Conservation (phyloP, 2,797 vertebrate genomes). For the Bryconaethiops microstoma region DNA sequence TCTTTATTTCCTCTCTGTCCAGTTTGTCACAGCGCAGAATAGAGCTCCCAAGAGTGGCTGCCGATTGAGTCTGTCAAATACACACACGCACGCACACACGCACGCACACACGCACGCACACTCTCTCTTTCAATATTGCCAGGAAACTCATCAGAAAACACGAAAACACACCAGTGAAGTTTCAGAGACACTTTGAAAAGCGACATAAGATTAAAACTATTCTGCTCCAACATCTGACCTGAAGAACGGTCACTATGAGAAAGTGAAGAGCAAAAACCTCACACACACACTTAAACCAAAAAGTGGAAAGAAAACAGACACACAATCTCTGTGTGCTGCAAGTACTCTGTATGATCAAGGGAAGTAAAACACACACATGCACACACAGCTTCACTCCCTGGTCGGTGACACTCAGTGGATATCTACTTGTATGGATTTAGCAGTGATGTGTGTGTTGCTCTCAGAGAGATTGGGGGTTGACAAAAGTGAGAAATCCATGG, state of each 20-base stretch:
- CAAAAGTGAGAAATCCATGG: conserved; percentile 93
- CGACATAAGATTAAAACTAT: neutral
- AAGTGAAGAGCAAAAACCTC: neutral
- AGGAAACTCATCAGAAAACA: neutral
- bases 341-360: neutral
- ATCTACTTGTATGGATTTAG: conserved; percentile 49
- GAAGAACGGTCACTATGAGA: neutral
- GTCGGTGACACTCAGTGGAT: conserved; percentile 62
- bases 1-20: conserved; percentile 94
- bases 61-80: conserved; percentile 81
- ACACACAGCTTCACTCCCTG: conserved; percentile 58
- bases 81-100: conserved; percentile 39
- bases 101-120: conserved; percentile 28
- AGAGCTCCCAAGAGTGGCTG: conserved; percentile 81
- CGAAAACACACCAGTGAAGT: neutral
- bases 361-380: conserved; percentile 21
- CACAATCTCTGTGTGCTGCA: too few species aligned
- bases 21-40: conserved; percentile 92
- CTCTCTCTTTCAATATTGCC: conserved; percentile 4
- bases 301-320: conserved; percentile 25
- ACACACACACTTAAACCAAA: neutral
- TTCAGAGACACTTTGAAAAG: neutral
- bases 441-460: conserved; percentile 29
- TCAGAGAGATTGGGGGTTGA: conserved; percentile 61
- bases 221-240: neutral